Evolutionary conservation across 2,113 vertebrate species (phyloP), one percentile per base, ranked within the genome.

Genomic region (Rhagologus leucostigma): DNA sequence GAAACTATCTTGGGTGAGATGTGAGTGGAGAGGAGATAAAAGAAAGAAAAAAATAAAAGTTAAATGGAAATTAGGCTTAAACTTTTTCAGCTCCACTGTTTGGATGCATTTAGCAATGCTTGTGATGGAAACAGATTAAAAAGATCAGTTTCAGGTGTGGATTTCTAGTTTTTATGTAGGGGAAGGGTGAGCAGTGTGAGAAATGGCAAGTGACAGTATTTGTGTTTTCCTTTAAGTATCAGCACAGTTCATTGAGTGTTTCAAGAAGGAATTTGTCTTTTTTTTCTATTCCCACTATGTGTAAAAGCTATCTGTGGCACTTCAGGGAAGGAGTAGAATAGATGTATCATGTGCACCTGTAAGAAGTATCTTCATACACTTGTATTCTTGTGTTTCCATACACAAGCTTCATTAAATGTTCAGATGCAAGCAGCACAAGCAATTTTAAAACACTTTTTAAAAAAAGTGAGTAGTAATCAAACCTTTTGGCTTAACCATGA

Each of bases 111-210:
- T 84, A 68, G 59, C 41, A 76, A 30, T 57, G 46, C 22, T 86
- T 83, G 52, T 75, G 80, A 74, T 90, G 80, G 88, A 94, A 93
- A 69, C 49, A 87, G 76, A 87, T 78, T 68, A 41, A 84, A 50
- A n/a, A 68, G 69, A 80, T 80, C 4, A 0, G 33, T 90, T 92
- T 90, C 52, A 56, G 68, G 75, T 74, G 56, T 71, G 81, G 73
- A 65, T 84, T 88, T 94, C 71, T 70, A 90, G 37, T 57, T 82
- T 93, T 89, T 73, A 32, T 84, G 87, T 85, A 71, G 91, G 73
- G 88, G 62, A 92, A 82, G 29, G 17, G 17, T 63, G 64, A 94
- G 20, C 41, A 57, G 27, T 62, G 24, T 63, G 67, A 86, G 71
- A 85, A 87, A 76, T 16, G 19, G 37, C 71, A 88, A 42, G 32